phyloP scores from a whole-genome alignment of 2,888 invertebrate genomes.

The Pandemis cinnamomeana region DNA sequence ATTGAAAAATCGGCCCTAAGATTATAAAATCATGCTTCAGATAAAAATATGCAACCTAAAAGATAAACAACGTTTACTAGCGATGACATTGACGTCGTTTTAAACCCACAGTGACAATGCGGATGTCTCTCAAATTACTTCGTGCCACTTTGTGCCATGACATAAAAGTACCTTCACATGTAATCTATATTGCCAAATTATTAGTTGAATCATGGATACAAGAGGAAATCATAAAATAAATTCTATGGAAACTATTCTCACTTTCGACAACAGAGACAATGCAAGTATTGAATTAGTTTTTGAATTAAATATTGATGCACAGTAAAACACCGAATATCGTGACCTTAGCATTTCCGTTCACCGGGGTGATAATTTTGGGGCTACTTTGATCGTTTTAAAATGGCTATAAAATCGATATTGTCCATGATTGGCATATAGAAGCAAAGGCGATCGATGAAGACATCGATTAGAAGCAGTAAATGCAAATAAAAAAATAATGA shows the following conservation, averaged over 20 bases:
- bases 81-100: neutral
- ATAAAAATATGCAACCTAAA: neutral
- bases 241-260: constrained; percentile 72
- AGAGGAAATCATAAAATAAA: constrained; percentile 27
- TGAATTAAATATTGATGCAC: neutral
- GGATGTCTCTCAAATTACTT: neutral
- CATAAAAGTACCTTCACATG: neutral
- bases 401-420: too few relatives aligned
- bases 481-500: too few relatives aligned
- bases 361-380: too few relatives aligned
- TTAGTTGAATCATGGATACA: constrained; percentile 12
- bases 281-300: constrained; percentile 50
- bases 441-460: too few relatives aligned
- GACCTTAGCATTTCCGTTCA: too few relatives aligned
- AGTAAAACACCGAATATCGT: neutral
- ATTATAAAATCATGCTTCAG: neutral
- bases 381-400: too few relatives aligned
- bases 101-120: neutral
- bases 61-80: neutral
- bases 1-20: too few relatives aligned
- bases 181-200: neutral
- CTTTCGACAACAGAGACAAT: constrained; percentile 65
- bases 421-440: too few relatives aligned
- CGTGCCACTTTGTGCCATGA: neutral
- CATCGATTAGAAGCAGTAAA: too few relatives aligned